Conservation (phyloP, 2,113 vertebrate genomes). For the Sturnus vulgaris region DNA sequence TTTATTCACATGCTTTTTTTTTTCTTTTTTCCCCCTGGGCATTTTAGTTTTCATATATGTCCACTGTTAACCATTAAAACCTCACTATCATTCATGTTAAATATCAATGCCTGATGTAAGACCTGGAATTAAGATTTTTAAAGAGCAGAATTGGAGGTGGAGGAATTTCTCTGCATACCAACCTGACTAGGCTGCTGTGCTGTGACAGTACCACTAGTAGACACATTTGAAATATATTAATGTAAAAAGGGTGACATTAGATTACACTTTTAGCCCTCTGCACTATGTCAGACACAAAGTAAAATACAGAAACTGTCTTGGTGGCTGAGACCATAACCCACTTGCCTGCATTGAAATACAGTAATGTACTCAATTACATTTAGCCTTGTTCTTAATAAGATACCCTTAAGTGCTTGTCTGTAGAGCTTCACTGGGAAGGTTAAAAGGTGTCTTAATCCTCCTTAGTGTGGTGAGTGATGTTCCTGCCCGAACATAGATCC, state of each 20-base stretch:
- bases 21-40: not conserved
- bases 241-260: not conserved
- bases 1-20: not conserved
- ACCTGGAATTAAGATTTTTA: not conserved
- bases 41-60: not conserved
- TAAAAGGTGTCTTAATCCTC: conserved; percentile 15
- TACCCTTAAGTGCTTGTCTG: not conserved
- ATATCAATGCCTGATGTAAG: not conserved
- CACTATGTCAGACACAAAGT: not conserved
- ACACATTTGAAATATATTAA: not conserved
- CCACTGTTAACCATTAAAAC: not conserved
- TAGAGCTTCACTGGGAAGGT: not conserved
- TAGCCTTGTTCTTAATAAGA: not conserved
- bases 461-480: not conserved
- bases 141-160: not conserved
- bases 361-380: not conserved
- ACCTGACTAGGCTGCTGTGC: not conserved
- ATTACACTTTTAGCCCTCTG: not conserved
- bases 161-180: not conserved
- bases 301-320: not conserved
- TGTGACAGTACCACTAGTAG: not conserved
- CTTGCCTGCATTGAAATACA: not conserved
- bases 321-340: not conserved
- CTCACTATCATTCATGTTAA: not conserved
- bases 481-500: not conserved